Conservation (phyloP, 2,888 invertebrate genomes). For the Liodrosophila aerea region DNA sequence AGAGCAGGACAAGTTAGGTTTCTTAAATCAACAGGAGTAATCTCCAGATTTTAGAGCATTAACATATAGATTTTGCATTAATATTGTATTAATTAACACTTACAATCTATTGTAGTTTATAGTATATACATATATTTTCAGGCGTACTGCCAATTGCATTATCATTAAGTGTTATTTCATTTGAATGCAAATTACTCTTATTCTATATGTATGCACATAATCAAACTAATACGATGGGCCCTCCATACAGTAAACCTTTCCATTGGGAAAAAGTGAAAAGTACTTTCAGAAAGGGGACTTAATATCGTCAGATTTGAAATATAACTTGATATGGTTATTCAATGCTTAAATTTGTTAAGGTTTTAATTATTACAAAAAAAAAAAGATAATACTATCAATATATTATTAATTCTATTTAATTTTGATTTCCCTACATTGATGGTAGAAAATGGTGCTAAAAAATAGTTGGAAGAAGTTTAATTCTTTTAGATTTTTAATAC, state of each 20-base stretch:
- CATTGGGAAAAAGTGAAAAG: background rate
- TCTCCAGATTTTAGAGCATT: background rate
- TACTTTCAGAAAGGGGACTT: background rate
- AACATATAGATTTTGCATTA: background rate
- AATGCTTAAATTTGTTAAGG: too few relatives aligned
- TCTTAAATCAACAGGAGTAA: slow-evolving; percentile 37
- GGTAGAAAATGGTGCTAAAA: too few relatives aligned
- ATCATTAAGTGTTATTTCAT: slow-evolving; percentile 4
- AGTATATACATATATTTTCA: background rate
- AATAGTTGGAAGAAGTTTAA: too few relatives aligned
- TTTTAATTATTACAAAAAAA: too few relatives aligned
- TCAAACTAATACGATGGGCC: background rate
- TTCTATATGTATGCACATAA: background rate
- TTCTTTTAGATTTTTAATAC: too few relatives aligned
- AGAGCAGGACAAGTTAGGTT: background rate
- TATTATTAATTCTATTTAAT: too few relatives aligned
- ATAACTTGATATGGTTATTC: too few relatives aligned
- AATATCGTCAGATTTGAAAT: too few relatives aligned
- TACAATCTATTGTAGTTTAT: background rate
- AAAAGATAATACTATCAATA: too few relatives aligned
- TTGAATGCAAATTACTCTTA: slow-evolving; percentile 1
- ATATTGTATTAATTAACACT: slow-evolving; percentile 1
- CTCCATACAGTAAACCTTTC: background rate
- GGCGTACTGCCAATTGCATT: background rate
- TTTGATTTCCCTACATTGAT: too few relatives aligned